phyloP scores from a whole-genome alignment of 2,797 vertebrate species.

The Gymnoscopelus microlampas region DNA sequence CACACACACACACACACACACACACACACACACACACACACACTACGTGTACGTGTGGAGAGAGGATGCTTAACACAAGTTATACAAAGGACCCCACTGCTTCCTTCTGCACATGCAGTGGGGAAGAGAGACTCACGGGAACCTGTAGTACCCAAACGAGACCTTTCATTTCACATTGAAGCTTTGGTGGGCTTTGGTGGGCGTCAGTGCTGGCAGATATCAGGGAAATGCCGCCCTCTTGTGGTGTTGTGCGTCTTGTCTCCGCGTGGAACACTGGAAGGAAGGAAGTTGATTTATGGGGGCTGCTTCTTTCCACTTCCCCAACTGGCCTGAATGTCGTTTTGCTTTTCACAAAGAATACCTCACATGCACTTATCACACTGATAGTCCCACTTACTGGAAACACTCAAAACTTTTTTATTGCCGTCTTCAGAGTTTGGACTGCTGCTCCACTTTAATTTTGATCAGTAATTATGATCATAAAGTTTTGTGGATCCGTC shows the following conservation, averaged over 20 bases:
- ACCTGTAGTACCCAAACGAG: constrained; percentile 31
- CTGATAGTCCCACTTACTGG: constrained; percentile 63
- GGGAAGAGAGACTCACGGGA: constrained; percentile 42
- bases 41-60: constrained; percentile 48
- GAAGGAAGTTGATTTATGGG: too few species aligned
- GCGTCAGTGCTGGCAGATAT: constrained; percentile 20
- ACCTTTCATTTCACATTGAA: constrained; percentile 30
- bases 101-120: constrained; percentile 56
- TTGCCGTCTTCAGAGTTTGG: constrained; percentile 65
- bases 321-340: constrained; percentile 3
- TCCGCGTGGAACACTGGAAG: too few species aligned
- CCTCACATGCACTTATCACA: constrained; percentile 52
- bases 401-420: constrained; percentile 64
- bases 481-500: constrained; percentile 77
- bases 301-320: not conserved
- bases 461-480: constrained; percentile 81
- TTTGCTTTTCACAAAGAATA: constrained; percentile 36
- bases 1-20: too few species aligned
- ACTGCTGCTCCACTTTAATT: constrained; percentile 77
- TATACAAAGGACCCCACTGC: constrained; percentile 30
- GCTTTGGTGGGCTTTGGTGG: not conserved
- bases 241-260: constrained; percentile 45
- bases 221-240: constrained; percentile 74
- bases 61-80: constrained; percentile 50
- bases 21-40: too few species aligned